These are phyloP conservation scores for Rhinoderma darwinii DNA, from an alignment of 2,113 vertebrate species.

Conservation along the genomic window DNA sequence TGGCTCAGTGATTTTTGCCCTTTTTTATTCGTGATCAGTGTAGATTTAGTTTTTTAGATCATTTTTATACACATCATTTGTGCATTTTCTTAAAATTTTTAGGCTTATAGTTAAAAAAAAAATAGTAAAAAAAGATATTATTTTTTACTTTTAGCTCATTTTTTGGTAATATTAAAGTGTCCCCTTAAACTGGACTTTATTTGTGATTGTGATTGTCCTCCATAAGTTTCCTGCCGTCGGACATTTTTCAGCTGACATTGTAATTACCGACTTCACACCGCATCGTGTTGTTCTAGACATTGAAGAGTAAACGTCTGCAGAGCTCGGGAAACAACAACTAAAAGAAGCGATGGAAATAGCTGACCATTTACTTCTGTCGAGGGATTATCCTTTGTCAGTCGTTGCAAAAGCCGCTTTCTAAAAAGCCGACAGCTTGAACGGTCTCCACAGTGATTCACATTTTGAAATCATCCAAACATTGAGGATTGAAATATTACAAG, in stretches of 20 bases:
- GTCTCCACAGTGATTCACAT: neutral
- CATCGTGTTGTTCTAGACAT: neutral
- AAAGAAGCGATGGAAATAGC: neutral
- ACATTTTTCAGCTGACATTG: neutral
- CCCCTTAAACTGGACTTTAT: too few species aligned
- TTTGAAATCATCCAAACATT: neutral
- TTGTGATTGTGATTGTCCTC: too few species aligned
- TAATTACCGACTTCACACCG: neutral
- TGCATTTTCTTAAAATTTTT: too few species aligned
- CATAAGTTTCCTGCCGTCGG: too few species aligned
- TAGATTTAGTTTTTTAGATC: too few species aligned
- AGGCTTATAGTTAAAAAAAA: too few species aligned
- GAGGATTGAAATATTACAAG: constrained; percentile 2
- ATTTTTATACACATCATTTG: too few species aligned
- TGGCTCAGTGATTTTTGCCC: too few species aligned
- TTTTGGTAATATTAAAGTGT: too few species aligned
- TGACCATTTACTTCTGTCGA: neutral
- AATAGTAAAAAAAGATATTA: too few species aligned
- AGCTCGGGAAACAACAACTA: neutral
- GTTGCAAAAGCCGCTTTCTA: neutral
- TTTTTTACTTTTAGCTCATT: too few species aligned
- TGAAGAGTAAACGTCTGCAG: neutral
- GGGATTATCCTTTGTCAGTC: neutral
- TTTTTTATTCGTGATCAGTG: too few species aligned
- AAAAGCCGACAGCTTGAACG: neutral